A percentile compares a stretch with the other conserved stretches of the same genome.
These are phyloP conservation scores for Spongia lamella DNA, from an alignment of 37 sponge, comb jelly and placozoan species.

Conservation along the genomic window DNA sequence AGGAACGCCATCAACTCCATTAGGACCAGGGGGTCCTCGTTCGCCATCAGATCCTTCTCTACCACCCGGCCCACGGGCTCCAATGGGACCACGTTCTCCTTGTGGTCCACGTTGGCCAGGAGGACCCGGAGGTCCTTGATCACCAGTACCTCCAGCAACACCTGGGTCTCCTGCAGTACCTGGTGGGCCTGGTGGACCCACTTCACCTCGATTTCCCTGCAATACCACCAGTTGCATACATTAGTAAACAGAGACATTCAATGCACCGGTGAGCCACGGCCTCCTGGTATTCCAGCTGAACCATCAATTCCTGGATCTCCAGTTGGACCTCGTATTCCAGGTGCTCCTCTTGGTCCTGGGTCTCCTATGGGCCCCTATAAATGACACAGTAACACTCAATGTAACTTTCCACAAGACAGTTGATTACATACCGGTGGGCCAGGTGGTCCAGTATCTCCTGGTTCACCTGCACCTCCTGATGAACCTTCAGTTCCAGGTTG, in stretches of 20 bases:
- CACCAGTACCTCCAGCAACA: slow-evolving; percentile 23
- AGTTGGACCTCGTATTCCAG: neutral
- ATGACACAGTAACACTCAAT: neutral
- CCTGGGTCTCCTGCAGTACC: slow-evolving; percentile 40
- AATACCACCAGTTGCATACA: neutral
- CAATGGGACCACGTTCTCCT: slow-evolving; percentile 15
- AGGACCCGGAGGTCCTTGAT: slow-evolving; percentile 11
- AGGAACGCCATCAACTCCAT: slow-evolving; percentile 35
- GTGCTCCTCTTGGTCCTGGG: too few relatives aligned
- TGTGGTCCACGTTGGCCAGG: slow-evolving; percentile 34
- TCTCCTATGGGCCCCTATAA: too few relatives aligned
- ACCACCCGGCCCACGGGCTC: neutral
- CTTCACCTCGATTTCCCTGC: slow-evolving; percentile 33
- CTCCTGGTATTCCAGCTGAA: neutral
- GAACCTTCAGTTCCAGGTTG: slow-evolving; percentile 17
- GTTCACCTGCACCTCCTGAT: neutral
- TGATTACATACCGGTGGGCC: neutral
- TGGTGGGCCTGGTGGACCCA: slow-evolving; percentile 32
- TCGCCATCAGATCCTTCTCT: slow-evolving; percentile 14
- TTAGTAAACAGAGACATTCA: neutral
- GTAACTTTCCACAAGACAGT: too few relatives aligned
- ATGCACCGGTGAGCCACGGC: neutral
- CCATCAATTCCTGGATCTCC: neutral
- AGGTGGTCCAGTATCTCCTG: slow-evolving; percentile 1
- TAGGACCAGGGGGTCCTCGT: slow-evolving; percentile 27